phyloP scores from a whole-genome alignment of 1,140 invertebrate species.

The Copidosoma floridanum region DNA sequence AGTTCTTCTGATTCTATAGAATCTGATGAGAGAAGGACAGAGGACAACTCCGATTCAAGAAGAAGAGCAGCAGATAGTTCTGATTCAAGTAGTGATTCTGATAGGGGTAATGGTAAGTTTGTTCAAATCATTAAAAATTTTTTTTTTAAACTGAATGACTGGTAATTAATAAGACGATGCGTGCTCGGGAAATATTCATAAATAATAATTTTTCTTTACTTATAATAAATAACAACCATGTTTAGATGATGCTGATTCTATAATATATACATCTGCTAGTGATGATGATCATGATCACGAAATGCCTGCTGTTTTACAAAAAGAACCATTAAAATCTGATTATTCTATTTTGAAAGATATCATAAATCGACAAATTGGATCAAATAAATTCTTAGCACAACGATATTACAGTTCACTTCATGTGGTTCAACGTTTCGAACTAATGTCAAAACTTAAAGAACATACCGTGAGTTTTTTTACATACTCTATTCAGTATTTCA shows the following conservation, averaged over 20 bases:
- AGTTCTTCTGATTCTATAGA: conserved; percentile 10
- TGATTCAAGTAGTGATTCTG: conserved; percentile 6
- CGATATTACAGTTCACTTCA: conserved; percentile 80
- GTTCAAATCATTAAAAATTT: conserved; percentile 1
- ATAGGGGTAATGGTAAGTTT: neutral
- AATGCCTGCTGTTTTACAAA: conserved; percentile 57
- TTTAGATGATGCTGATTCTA: conserved; percentile 38
- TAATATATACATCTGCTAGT: conserved; percentile 41
- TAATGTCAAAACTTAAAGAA: conserved; percentile 74
- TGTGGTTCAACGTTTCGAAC: conserved; percentile 77
- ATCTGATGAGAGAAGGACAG: neutral
- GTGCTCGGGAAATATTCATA: no score
- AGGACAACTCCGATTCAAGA: no score
- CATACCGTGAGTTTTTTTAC: conserved; percentile 58
- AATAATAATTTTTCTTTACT: no score
- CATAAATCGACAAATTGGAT: conserved; percentile 63
- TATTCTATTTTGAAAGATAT: conserved; percentile 66
- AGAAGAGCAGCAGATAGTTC: conserved; percentile 4
- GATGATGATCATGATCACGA: conserved; percentile 49
- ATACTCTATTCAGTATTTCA: conserved; percentile 12
- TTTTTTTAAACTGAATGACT: neutral
- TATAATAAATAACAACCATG: conserved; percentile 1
- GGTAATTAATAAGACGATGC: no score
- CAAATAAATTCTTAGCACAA: conserved; percentile 64
- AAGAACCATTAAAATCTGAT: conserved; percentile 65